A percentile compares a stretch with the other conserved stretches of the same genome.
phyloP scores from a whole-genome alignment of 2,888 invertebrate genomes.

The Ametastegia equiseti region DNA sequence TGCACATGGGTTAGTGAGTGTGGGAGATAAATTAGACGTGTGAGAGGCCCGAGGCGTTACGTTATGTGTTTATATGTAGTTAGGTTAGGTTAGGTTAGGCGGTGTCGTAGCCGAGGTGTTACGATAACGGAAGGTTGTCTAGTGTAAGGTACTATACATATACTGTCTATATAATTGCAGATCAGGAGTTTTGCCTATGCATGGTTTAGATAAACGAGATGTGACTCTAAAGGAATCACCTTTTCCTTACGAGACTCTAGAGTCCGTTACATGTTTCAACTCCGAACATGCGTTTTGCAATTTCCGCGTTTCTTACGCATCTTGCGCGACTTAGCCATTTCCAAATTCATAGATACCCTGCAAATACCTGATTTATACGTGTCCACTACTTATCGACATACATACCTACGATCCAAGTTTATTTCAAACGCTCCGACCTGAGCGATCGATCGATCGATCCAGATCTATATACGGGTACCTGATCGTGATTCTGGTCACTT shows the following conservation, averaged over 20 bases:
- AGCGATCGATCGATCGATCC: background rate
- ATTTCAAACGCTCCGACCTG: constrained; percentile 14
- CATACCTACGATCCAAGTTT: background rate
- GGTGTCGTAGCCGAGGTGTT: constrained; percentile 6
- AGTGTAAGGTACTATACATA: too few species aligned
- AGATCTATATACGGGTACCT: constrained; percentile 2
- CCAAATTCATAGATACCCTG: constrained; percentile 27
- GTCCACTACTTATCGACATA: too few species aligned
- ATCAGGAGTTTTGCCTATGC: constrained; percentile 14
- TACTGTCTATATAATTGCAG: too few species aligned
- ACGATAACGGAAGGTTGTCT: constrained; percentile 44
- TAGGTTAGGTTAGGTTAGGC: background rate
- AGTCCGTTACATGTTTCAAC: constrained; percentile 4
- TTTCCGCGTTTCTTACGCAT: constrained; percentile 44
- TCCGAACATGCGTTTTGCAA: background rate
- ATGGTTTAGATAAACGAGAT: constrained; percentile 14
- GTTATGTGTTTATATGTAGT: background rate
- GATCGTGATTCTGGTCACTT: background rate
- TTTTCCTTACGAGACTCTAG: constrained; percentile 15
- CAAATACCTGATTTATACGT: background rate
- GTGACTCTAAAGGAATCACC: constrained; percentile 12
- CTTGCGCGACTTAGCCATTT: background rate
- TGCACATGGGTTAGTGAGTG: background rate
- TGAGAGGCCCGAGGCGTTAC: background rate
- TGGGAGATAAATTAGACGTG: background rate